phyloP scores from a whole-genome alignment of 2,113 vertebrate genomes.

The Gallinago jamesoni region DNA sequence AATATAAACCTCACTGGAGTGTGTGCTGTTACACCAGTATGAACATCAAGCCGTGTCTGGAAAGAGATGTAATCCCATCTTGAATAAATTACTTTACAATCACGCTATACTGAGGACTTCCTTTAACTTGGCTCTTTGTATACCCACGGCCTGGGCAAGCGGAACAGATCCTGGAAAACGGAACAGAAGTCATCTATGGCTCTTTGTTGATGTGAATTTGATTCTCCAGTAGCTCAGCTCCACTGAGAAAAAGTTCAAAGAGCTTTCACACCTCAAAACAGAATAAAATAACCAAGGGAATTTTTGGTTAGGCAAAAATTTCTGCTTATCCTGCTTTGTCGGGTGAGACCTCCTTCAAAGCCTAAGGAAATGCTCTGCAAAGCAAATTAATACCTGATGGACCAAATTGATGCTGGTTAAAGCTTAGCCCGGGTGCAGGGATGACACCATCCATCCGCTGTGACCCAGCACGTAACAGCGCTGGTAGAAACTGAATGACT shows the following conservation, averaged over 20 bases:
- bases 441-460: neutral
- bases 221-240: neutral
- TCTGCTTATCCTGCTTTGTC: neutral
- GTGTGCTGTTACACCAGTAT: neutral
- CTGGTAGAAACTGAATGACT: neutral
- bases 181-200: neutral
- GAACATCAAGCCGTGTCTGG: neutral
- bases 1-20: neutral
- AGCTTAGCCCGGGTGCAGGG: neutral
- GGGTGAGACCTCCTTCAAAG: neutral
- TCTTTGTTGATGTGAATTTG: neutral
- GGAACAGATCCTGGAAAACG: neutral
- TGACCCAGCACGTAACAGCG: rapidly evolving
- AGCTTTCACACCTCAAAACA: neutral
- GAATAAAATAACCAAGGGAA: neutral
- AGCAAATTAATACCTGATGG: neutral
- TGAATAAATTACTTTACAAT: neutral
- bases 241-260: neutral
- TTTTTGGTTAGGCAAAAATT: neutral
- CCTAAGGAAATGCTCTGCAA: neutral
- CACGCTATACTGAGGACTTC: neutral
- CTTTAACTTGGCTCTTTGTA: neutral
- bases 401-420: neutral
- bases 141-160: neutral
- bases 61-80: neutral